Conservation (phyloP, 2,113 vertebrate species). For the Xiphorhynchus elegans region DNA sequence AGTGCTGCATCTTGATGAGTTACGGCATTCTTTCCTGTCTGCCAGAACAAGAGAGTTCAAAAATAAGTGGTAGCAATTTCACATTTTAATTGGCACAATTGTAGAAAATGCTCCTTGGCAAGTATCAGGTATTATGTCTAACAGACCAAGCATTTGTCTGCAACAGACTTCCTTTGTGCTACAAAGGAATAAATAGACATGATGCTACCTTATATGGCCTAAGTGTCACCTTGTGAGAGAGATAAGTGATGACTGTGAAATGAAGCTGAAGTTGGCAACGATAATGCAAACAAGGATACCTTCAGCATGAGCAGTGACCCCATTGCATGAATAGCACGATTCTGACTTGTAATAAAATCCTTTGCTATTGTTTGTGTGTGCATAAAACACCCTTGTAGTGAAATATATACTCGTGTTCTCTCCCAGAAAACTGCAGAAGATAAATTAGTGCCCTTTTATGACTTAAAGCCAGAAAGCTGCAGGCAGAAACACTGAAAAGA, state of each 20-base stretch:
- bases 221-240: conserved; percentile 30
- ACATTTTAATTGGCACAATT: conserved; percentile 51
- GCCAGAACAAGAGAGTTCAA: conserved; percentile 23
- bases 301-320: neutral
- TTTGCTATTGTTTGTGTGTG: neutral
- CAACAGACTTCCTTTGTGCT: conserved; percentile 51
- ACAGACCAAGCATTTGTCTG: conserved; percentile 59
- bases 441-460: neutral
- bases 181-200: conserved; percentile 37
- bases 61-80: conserved; percentile 50
- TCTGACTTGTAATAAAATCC: conserved; percentile 21
- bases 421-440: neutral
- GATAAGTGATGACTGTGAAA: conserved; percentile 22
- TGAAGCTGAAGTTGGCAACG: neutral
- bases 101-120: conserved; percentile 60
- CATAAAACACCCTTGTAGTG: neutral
- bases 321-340: neutral
- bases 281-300: conserved; percentile 13
- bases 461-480: neutral
- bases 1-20: conserved; percentile 29
- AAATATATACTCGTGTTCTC: neutral
- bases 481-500: neutral
- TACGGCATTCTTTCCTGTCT: conserved; percentile 19
- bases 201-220: conserved; percentile 38
- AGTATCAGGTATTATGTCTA: conserved; percentile 52